Conservation (phyloP, 2,113 vertebrate species). For the Reinhardtius hippoglossoides region DNA sequence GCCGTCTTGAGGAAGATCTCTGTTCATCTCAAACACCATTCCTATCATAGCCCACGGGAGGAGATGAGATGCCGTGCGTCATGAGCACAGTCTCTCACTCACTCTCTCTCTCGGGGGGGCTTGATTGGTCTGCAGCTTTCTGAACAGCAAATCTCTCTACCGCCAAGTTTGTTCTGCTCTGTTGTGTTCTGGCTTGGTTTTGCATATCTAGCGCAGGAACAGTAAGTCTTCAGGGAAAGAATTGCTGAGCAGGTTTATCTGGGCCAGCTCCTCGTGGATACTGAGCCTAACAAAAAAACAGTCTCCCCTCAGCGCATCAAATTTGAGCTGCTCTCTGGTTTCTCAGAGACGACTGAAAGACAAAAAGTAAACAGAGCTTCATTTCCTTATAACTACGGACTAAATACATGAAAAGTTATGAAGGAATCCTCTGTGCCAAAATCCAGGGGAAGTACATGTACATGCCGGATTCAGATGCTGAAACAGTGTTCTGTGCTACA, state of each 20-base stretch:
- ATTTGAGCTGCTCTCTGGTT: constrained; percentile 28
- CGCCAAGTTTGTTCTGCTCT: constrained; percentile 43
- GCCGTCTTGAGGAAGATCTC: background rate
- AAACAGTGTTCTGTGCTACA: constrained; percentile 1
- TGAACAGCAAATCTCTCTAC: constrained; percentile 53
- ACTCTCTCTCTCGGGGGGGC: constrained; percentile 7
- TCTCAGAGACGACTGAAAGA: constrained; percentile 39
- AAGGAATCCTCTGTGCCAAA: constrained; percentile 13
- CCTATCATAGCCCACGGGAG: background rate
- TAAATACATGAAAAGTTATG: constrained; percentile 8
- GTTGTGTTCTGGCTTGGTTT: constrained; percentile 57
- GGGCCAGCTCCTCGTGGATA: constrained; percentile 72
- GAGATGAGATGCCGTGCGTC: background rate
- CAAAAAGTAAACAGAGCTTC: constrained; percentile 51
- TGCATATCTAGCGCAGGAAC: constrained; percentile 71
- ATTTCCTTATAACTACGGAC: constrained; percentile 26
- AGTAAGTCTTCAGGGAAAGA: constrained; percentile 65
- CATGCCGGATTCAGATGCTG: constrained; percentile 20
- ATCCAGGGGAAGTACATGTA: background rate
- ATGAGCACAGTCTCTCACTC: background rate
- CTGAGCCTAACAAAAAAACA: constrained; percentile 68
- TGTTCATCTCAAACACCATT: background rate
- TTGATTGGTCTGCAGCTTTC: constrained; percentile 53
- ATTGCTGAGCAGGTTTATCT: constrained; percentile 73
- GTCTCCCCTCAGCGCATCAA: constrained; percentile 46